Evolutionary conservation across 2,888 invertebrate genomes (phyloP).

Genomic region (Notodonta ziczac): DNA sequence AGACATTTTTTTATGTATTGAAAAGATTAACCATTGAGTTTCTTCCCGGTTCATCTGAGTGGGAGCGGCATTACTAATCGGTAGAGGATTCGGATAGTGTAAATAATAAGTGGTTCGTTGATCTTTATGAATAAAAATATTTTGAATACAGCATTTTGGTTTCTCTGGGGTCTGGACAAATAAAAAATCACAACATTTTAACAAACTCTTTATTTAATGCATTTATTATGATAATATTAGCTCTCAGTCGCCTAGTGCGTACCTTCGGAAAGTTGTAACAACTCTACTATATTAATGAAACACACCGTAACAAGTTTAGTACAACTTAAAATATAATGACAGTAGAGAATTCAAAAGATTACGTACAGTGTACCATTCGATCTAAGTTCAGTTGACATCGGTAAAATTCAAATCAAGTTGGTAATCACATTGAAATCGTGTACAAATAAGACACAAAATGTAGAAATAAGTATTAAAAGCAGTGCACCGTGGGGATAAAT

Average conservation of each 20-base stretch:
- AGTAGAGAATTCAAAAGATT: conserved; percentile 47
- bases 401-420: conserved; percentile 1
- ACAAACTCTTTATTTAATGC: conserved; percentile 84
- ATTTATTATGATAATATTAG: conserved; percentile 83
- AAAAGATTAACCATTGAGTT: too few relatives aligned
- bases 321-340: conserved; percentile 43
- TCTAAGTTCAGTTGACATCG: conserved; percentile 3
- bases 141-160: too few relatives aligned
- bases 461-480: conserved; percentile 14
- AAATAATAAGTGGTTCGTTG: too few relatives aligned
- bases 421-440: conserved; percentile 12
- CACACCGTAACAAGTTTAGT: conserved; percentile 42
- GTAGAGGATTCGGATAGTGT: too few relatives aligned
- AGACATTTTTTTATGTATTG: too few relatives aligned
- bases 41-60: too few relatives aligned
- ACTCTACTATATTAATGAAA: conserved; percentile 62
- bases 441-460: conserved; percentile 12
- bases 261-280: conserved; percentile 84
- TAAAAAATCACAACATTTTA: conserved; percentile 67
- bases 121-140: too few relatives aligned
- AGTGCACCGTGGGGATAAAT: conserved; percentile 17
- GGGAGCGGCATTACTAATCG: too few relatives aligned
- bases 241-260: conserved; percentile 85
- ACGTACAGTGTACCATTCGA: conserved; percentile 36
- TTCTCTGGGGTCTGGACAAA: conserved; percentile 12